Evolutionary conservation across 1,140 invertebrate species (phyloP).

Genomic region (Magallana angulata): DNA sequence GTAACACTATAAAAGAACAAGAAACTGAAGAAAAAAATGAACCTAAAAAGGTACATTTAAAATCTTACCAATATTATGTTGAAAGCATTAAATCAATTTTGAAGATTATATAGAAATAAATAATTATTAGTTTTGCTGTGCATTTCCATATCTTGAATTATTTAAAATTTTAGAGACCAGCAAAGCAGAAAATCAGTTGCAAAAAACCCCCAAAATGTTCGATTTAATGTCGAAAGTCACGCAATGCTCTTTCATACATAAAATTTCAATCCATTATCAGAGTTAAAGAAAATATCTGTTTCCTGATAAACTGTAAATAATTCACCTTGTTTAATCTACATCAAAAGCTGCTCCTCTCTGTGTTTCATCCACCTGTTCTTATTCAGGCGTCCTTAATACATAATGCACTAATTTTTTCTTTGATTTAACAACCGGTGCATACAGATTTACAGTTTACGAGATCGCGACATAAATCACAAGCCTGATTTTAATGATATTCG

Average conservation of each 20-base stretch:
- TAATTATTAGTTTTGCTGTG: not conserved
- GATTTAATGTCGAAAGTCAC: not conserved
- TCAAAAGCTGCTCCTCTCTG: conserved; percentile 8
- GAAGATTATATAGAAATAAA: not conserved
- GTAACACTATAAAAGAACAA: not conserved
- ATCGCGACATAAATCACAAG: conserved; percentile 34
- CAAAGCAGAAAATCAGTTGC: conserved; percentile 11
- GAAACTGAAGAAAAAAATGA: not conserved
- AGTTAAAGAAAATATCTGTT: not conserved
- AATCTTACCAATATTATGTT: not conserved
- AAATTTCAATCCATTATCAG: conserved; percentile 26
- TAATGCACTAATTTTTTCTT: conserved; percentile 34
- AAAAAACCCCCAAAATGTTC: not conserved
- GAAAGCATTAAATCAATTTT: not conserved
- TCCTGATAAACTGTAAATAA: not conserved
- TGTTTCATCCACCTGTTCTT: not conserved
- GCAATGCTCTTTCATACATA: not conserved
- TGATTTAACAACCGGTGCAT: conserved; percentile 31
- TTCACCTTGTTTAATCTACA: not conserved
- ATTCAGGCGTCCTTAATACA: conserved; percentile 20
- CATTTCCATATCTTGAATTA: not conserved
- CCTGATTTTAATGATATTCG: not conserved
- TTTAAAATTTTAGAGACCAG: not conserved
- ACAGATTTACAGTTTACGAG: not conserved
- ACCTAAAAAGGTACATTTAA: not conserved